phyloP scores from a whole-genome alignment of 2,113 vertebrate species.

The Pluvialis apricaria region DNA sequence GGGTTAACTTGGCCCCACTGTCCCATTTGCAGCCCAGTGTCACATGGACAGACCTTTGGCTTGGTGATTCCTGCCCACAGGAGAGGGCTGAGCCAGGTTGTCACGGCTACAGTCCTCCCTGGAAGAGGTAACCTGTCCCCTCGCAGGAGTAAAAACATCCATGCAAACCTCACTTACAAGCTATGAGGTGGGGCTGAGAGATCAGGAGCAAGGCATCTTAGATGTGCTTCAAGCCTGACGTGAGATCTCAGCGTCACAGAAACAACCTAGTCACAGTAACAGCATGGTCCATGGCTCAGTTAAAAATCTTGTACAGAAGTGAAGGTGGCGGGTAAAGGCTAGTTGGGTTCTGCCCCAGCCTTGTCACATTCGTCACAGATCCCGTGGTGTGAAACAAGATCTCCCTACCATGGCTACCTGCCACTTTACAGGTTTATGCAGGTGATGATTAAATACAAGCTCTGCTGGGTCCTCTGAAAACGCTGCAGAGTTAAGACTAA shows the following conservation, averaged over 20 bases:
- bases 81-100: background rate
- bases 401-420: background rate
- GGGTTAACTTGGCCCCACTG: background rate
- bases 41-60: background rate
- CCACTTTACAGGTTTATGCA: background rate
- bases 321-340: background rate
- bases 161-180: background rate
- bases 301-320: background rate
- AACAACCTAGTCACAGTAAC: background rate
- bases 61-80: background rate
- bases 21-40: background rate
- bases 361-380: rapidly evolving
- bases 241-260: background rate
- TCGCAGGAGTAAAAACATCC: background rate
- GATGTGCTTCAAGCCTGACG: background rate
- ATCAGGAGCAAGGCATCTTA: background rate
- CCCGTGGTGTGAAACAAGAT: background rate
- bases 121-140: background rate
- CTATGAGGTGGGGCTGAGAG: background rate
- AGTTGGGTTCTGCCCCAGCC: background rate
- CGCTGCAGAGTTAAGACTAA: background rate
- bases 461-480: background rate
- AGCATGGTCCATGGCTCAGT: rapidly evolving
- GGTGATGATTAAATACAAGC: background rate
- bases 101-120: too few relatives aligned